phyloP scores from a whole-genome alignment of 2,113 vertebrate genomes.

The Xiphophorus hellerii region DNA sequence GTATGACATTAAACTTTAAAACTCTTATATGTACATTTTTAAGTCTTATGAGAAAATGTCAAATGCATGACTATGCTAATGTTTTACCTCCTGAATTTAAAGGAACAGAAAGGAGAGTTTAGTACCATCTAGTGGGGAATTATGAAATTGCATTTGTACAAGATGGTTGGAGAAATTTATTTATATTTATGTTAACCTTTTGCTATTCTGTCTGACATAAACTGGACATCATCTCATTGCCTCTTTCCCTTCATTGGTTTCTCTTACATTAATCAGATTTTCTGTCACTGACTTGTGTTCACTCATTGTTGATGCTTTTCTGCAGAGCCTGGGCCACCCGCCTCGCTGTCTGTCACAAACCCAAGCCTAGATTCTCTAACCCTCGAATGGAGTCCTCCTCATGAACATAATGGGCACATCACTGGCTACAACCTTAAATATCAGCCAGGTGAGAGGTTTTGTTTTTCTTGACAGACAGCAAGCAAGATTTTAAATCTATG shows the following conservation, averaged over 20 bases:
- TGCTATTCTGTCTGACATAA: background rate
- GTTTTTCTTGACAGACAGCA: background rate
- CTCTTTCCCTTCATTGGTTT: background rate
- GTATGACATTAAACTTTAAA: constrained; percentile 71
- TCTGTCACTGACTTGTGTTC: background rate
- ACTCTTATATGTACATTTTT: background rate
- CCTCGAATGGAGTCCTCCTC: constrained; percentile 91
- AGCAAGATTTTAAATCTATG: background rate
- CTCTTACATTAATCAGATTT: background rate
- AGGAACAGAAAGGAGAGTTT: background rate
- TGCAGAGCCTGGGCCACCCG: constrained; percentile 89
- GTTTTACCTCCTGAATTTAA: background rate
- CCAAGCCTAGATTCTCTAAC: constrained; percentile 89
- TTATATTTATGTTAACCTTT: background rate
- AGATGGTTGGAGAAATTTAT: background rate
- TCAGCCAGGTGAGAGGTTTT: constrained; percentile 89
- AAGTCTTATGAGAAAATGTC: background rate
- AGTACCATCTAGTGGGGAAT: background rate
- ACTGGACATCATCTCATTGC: background rate
- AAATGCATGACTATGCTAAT: too few species aligned
- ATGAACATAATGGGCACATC: constrained; percentile 88
- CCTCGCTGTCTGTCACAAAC: constrained; percentile 85
- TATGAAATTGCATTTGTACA: background rate
- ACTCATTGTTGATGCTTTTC: background rate
- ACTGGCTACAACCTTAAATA: constrained; percentile 92